Evolutionary conservation across 2,888 invertebrate genomes (phyloP), one percentile per base, ranked within the genome.

Genomic region (Prostheceraeus crozeri): DNA sequence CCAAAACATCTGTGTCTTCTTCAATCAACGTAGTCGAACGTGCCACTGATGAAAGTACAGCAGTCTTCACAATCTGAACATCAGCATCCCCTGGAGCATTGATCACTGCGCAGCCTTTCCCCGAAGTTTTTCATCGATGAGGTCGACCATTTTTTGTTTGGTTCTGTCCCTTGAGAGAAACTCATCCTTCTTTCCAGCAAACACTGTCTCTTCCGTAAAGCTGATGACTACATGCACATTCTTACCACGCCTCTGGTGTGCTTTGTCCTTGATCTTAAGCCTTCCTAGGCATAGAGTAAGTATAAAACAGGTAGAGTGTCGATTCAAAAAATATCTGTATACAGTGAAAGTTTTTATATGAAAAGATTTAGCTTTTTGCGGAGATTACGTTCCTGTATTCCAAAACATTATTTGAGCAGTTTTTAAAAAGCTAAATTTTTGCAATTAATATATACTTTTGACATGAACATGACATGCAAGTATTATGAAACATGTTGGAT

Each of bases 111-210:
- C 62, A 60, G 23, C 62, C 62, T 10, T 16, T 45, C 28, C 56
- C 28, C 27, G 8, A 25, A 63, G 35, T 46, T 53, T 30, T 8
- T 31, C 56, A 36, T 52, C 56, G 8, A 63, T 35, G 14, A 63
- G 10, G 51, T 45, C 35, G 36, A 63, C 59, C 10, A 63, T 30
- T 11, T 30, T 16, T 48, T 64, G 63, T 40, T 64, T 64, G 51
- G 57, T 64, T 21, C 23, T 23, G 14, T 28, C 55, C 16, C 28
- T 51, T 3, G 48, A 19, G 27, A 63, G 30, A 46, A 63, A 63
- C 25, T 54, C 55, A 25, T 64, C 63, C 35, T 63, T 64, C 35
- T 64, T 64, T 33, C 46, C 57, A 21, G 14, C 25, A 52, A 64
- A 64, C 33, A 28, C 45, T 14, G 58, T 64, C 2, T 45, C 58